Base-by-base conservation (phyloP, 2,888 invertebrate species). In the Phytoseiulus persimilis region DNA sequence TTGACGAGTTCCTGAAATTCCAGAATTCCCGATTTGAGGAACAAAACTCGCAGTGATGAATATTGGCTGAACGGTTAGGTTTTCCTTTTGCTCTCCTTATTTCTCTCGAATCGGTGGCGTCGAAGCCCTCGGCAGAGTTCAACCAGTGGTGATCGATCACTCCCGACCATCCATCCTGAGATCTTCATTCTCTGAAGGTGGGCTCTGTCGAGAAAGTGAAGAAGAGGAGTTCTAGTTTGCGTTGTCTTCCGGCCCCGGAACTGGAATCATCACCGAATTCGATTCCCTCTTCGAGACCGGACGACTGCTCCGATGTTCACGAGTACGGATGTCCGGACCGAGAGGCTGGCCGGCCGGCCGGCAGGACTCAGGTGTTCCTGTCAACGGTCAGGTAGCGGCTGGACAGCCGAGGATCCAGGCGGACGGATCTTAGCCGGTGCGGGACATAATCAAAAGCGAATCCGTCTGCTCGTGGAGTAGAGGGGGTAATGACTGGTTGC, bases 401-500 rank as follows among this genome's bases (percentile, higher is more conserved):
- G 5, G 65, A 65, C 65, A 28, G 65, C 28, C 23, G 65, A 65
- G 65, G 18, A 65, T 14, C 28, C 65, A 65, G 65, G 28, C 65
- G 14, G 65, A 23, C 65, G 18, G 65, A 3, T 65, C 65, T 65
- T 65, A 28, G 65, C 14, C 18, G 14, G 9, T 23, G 65, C 65
- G 65, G 65, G 65, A 65, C 65, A 65, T 65, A 65, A 65, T 65
- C 65, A 65, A 65, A 65, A 65, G 65, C 65, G 65, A 65, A 65
- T 65, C 65, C 65, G 65, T 65, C 65, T 65, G 65, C 65, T 65
- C 65, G 65, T 65, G 65, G 65, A 65, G 87, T 87, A 9, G 87
- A 45, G 45, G 45, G 33, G 87, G 87, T 87, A 87, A 87, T 87
- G 87, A 87, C 87, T 32, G 87, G 87, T 87, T 83, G 83, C 83